Percentiles rank a stretch among this genome's conserved stretches.
phyloP scores from a whole-genome alignment of 2,888 invertebrate species.

The Dimorphilus gyrociliatus region DNA sequence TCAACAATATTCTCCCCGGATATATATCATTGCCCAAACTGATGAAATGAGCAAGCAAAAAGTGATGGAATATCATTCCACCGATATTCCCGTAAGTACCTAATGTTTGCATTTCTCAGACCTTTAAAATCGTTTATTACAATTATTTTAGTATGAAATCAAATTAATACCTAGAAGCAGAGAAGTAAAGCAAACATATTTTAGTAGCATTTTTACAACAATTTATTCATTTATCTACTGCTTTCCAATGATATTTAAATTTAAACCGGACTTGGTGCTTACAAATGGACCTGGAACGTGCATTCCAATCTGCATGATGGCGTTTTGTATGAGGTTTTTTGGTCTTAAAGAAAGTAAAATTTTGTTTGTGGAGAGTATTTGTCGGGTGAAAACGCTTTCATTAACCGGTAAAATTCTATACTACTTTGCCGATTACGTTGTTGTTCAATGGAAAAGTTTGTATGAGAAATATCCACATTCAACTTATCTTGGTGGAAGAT shows the following conservation, averaged over 20 bases:
- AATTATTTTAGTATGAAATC: conserved; percentile 31
- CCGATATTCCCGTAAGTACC: conserved; percentile 1
- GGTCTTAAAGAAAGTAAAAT: conserved; percentile 53
- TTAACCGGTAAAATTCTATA: conserved; percentile 71
- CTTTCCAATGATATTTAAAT: conserved; percentile 50
- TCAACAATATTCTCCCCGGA: conserved; percentile 51
- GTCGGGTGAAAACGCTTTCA: conserved; percentile 73
- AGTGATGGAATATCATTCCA: conserved; percentile 37
- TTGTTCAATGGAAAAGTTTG: conserved; percentile 83
- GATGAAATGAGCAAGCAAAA: conserved; percentile 59
- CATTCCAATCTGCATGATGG: conserved; percentile 67
- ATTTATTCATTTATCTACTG: conserved; percentile 52
- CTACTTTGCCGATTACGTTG: conserved; percentile 58
- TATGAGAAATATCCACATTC: conserved; percentile 49
- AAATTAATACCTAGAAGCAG: conserved; percentile 62
- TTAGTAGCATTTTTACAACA: conserved; percentile 61
- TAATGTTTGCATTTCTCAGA: too few species aligned
- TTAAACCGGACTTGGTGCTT: conserved; percentile 56
- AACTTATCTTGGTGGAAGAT: conserved; percentile 60
- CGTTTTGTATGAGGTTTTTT: conserved; percentile 49
- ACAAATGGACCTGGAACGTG: conserved; percentile 96
- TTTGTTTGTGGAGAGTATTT: conserved; percentile 84
- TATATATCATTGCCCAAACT: conserved; percentile 59
- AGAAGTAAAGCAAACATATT: conserved; percentile 67
- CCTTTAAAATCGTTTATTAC: too few species aligned